Evolutionary conservation across 2,113 vertebrate genomes (phyloP).

Genomic region (Steatornis caripensis): DNA sequence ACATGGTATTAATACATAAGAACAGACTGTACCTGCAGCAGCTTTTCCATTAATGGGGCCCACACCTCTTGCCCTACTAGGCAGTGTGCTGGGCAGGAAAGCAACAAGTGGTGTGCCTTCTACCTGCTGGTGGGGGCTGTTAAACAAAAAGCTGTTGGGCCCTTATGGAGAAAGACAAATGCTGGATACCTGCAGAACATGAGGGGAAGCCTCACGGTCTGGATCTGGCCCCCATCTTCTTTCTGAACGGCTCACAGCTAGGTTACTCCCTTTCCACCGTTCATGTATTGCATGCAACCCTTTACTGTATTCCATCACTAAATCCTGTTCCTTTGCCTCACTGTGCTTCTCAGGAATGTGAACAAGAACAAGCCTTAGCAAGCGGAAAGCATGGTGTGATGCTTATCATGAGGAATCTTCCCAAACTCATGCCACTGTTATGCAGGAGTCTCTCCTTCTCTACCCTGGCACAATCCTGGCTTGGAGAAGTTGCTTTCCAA

Average conservation of each 20-base stretch:
- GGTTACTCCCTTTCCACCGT: background rate
- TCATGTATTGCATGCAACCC: background rate
- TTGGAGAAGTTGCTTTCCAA: background rate
- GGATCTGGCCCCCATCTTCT: background rate
- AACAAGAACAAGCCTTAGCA: background rate
- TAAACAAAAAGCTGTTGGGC: background rate
- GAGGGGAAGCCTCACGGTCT: background rate
- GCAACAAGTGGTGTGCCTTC: background rate
- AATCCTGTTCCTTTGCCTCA: background rate
- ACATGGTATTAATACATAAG: background rate
- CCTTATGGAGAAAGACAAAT: background rate
- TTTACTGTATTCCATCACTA: background rate
- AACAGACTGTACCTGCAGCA: constrained; percentile 5
- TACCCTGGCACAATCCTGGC: background rate
- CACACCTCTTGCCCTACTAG: background rate
- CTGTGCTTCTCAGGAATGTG: background rate
- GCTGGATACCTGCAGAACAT: background rate
- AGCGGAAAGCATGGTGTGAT: background rate
- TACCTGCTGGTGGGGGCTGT: background rate
- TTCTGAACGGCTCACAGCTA: background rate
- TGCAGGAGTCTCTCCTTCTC: background rate
- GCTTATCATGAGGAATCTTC: background rate
- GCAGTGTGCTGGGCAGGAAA: background rate
- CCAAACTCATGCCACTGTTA: background rate
- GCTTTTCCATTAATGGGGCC: background rate